Evolutionary conservation across 2,888 invertebrate species (phyloP).

Genomic region (Imbricaverruca yamaguchii): DNA sequence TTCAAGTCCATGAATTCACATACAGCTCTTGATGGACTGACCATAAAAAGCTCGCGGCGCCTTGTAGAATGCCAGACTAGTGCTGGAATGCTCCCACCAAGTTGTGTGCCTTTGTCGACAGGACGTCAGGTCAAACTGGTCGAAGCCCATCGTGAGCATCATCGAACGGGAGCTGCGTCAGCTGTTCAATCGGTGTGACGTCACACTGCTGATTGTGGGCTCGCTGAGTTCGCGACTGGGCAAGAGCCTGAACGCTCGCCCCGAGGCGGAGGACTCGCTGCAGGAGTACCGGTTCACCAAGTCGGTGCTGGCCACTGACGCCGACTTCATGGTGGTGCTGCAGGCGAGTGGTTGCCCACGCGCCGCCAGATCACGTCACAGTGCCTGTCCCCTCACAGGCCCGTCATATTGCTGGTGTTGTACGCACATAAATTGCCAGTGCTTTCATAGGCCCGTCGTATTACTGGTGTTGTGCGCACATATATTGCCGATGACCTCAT

Average conservation of each 20-base stretch:
- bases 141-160: not conserved
- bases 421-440: too few species aligned
- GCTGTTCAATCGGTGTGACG: not conserved
- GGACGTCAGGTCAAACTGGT: not conserved
- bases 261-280: conserved; percentile 11
- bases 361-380: too few species aligned
- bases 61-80: not conserved
- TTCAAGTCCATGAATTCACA: not conserved
- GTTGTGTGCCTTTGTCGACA: not conserved
- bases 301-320: not conserved
- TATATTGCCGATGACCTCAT: too few species aligned
- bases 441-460: too few species aligned
- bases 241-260: not conserved
- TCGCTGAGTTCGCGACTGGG: not conserved
- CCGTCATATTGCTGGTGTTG: too few species aligned
- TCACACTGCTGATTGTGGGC: not conserved
- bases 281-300: conserved; percentile 3
- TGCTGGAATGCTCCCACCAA: not conserved
- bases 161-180: not conserved
- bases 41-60: too few species aligned
- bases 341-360: not conserved
- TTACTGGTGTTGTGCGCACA: too few species aligned
- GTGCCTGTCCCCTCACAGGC: too few species aligned
- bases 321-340: conserved; percentile 10
- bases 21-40: not conserved